A percentile compares a stretch with the other conserved stretches of the same genome.
These are phyloP conservation scores for Vannuccia rotundouncinata DNA, from an alignment of 2,888 invertebrate species.

Conservation along the genomic window DNA sequence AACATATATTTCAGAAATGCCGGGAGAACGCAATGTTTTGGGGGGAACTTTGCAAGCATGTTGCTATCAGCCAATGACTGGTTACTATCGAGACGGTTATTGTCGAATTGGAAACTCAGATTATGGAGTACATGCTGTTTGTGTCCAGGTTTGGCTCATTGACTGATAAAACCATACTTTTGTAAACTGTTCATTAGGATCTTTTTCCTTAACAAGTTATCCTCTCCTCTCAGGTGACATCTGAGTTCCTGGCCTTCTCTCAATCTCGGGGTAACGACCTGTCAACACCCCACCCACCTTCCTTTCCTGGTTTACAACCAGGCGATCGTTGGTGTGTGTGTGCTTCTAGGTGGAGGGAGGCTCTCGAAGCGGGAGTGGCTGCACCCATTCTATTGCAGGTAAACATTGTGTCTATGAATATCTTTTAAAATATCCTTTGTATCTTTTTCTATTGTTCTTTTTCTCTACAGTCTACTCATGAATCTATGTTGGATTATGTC, in stretches of 20 bases:
- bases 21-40: neutral
- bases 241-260: constrained; percentile 37
- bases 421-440: too few species aligned
- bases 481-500: neutral
- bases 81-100: constrained; percentile 38
- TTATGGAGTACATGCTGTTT: constrained; percentile 39
- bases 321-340: constrained; percentile 41
- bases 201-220: too few species aligned
- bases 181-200: too few species aligned
- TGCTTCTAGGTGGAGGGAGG: constrained; percentile 38
- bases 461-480: neutral
- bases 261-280: constrained; percentile 37
- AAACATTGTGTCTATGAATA: neutral
- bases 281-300: constrained; percentile 35
- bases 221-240: constrained; percentile 29
- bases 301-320: constrained; percentile 38
- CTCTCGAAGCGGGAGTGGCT: constrained; percentile 32
- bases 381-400: constrained; percentile 3
- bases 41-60: constrained; percentile 1
- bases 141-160: constrained; percentile 30
- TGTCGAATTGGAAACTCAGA: constrained; percentile 33
- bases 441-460: too few species aligned
- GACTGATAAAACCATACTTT: too few species aligned
- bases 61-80: constrained; percentile 36
- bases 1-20: too few species aligned